These are phyloP conservation scores for Venustoraphidia nigricollis DNA, from an alignment of 2,888 invertebrate genomes.

Conservation along the genomic window DNA sequence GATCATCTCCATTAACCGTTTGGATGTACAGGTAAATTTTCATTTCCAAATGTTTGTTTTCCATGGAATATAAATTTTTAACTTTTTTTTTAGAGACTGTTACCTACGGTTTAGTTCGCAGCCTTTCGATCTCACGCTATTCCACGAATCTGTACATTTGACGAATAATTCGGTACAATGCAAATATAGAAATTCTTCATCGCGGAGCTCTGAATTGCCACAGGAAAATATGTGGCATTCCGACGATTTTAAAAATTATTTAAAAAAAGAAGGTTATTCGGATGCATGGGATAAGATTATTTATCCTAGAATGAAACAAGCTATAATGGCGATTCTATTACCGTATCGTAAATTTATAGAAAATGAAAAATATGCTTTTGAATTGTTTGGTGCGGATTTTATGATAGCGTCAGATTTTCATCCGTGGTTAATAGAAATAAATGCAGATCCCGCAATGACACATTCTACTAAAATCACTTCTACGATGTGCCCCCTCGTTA, in stretches of 20 bases:
- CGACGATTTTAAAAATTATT: neutral
- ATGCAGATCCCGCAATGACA: neutral
- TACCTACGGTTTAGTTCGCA: conserved; percentile 76
- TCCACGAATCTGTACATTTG: conserved; percentile 73
- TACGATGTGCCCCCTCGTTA: neutral
- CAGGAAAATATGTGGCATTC: neutral
- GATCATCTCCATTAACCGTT: conserved; percentile 67
- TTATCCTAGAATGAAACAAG: neutral
- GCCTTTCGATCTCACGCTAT: conserved; percentile 61
- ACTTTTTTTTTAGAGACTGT: conserved; percentile 46
- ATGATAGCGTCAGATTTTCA: neutral
- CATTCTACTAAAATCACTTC: neutral
- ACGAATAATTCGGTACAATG: conserved; percentile 79
- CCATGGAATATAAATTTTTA: conserved; percentile 1
- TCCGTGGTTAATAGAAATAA: neutral
- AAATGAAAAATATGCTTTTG: neutral
- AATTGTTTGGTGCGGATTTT: neutral
- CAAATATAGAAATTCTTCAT: conserved; percentile 51
- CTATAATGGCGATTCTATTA: neutral
- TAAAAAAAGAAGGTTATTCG: neutral
- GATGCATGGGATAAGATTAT: neutral
- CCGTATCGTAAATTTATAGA: neutral
- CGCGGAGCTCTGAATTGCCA: conserved; percentile 54
- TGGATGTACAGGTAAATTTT: conserved; percentile 65
- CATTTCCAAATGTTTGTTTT: neutral